phyloP scores from a whole-genome alignment of 2,797 vertebrate genomes.

The Coranthus polyacanthus region DNA sequence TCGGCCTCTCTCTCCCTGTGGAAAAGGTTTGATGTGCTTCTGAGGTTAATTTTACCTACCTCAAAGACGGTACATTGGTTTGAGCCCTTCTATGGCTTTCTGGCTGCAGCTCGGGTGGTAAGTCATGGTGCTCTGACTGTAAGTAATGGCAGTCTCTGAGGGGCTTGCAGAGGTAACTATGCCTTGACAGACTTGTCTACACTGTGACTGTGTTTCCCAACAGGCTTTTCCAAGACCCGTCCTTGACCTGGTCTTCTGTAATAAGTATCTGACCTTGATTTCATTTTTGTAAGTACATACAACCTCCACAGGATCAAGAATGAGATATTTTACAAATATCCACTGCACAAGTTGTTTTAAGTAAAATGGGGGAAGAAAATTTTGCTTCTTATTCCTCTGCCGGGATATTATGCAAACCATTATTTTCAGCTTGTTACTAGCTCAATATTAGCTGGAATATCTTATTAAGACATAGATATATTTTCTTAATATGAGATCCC shows the following conservation, averaged over 20 bases:
- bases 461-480: too few species aligned
- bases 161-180: slow-evolving; percentile 25
- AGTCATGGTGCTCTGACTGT: slow-evolving; percentile 18
- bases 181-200: slow-evolving; percentile 1
- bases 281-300: too few species aligned
- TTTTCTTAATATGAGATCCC: too few species aligned
- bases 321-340: too few species aligned
- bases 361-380: not conserved
- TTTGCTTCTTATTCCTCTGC: too few species aligned
- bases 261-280: not conserved
- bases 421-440: too few species aligned
- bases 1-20: slow-evolving; percentile 14
- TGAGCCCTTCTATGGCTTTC: slow-evolving; percentile 28
- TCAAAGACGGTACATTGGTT: slow-evolving; percentile 32
- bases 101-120: slow-evolving; percentile 14
- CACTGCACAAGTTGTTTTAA: too few species aligned
- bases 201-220: slow-evolving; percentile 1
- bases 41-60: slow-evolving; percentile 51
- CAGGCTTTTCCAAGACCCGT: slow-evolving; percentile 18
- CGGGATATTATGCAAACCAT: too few species aligned
- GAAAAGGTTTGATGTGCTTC: slow-evolving; percentile 30
- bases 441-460: too few species aligned
- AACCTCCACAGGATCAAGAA: too few species aligned
- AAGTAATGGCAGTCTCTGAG: slow-evolving; percentile 8
- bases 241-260: not conserved